These are phyloP conservation scores for Amblyjoppa proteus DNA, from an alignment of 2,888 invertebrate genomes.

Conservation along the genomic window DNA sequence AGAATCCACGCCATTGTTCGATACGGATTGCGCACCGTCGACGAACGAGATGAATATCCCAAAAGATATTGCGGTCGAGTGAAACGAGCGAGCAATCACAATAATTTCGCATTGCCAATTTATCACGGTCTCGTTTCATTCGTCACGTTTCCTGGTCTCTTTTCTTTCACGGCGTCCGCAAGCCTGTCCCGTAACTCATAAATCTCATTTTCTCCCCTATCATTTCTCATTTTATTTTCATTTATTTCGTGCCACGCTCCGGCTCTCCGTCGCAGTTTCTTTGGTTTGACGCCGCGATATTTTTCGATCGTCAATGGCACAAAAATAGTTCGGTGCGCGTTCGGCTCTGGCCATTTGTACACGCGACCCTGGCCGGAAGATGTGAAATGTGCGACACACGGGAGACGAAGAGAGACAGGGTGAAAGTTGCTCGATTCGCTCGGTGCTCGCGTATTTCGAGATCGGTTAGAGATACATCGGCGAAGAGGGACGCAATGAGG, in stretches of 20 bases:
- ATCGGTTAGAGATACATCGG: slow-evolving; percentile 39
- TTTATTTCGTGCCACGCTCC: background rate
- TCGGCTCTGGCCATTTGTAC: slow-evolving; percentile 10
- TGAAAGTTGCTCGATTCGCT: slow-evolving; percentile 60
- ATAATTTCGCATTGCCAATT: slow-evolving; percentile 53
- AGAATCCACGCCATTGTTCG: too few species aligned
- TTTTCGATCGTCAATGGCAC: background rate
- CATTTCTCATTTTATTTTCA: background rate
- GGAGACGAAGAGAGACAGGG: slow-evolving; percentile 44
- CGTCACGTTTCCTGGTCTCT: slow-evolving; percentile 8
- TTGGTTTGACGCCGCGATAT: background rate
- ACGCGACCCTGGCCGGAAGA: slow-evolving; percentile 11
- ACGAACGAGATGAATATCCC: background rate
- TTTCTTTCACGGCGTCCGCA: background rate
- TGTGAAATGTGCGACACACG: slow-evolving; percentile 14
- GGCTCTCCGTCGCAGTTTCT: background rate
- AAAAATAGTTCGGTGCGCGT: background rate
- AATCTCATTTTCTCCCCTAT: background rate
- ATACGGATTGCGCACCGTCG: background rate
- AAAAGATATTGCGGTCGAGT: slow-evolving; percentile 16
- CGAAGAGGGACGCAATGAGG: slow-evolving; percentile 26
- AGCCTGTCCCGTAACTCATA: background rate
- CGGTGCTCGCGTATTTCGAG: slow-evolving; percentile 35
- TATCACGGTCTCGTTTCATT: slow-evolving; percentile 55
- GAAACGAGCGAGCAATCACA: background rate